Evolutionary conservation across 2,888 invertebrate species (phyloP), one percentile per base, ranked within the genome.

Genomic region (Acronicta leporina): DNA sequence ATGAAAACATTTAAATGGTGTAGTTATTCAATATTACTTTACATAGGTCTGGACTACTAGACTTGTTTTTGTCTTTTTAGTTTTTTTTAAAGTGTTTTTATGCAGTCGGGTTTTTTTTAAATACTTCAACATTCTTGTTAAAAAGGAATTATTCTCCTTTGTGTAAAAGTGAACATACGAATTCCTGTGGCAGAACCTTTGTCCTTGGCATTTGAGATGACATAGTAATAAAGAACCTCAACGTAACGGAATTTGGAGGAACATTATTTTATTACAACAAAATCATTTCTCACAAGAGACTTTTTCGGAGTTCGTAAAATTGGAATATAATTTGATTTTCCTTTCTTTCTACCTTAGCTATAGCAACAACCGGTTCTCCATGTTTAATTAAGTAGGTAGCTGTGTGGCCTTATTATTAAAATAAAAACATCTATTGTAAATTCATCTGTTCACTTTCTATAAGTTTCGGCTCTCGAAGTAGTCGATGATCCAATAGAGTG

Each of bases 111-210:
- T n/a, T n/a, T n/a, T n/a, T n/a, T n/a, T 8, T 33, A 51, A 51
- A 35, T 35, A 49, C 20, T 20, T 20, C 48, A 59, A 16, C 46
- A 53, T 64, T 55, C 50, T 44, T 40, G 44, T 35, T 14, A 42
- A 54, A 33, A 62, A 47, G 13, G 5, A 56, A 25, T 9, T 43
- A 53, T 54, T 51, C 42, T 43, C 27, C n/a, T 44, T 16, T 25
- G 15, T 63, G 20, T 44, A 54, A 51, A 41, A 53, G 42, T 43
- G 15, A 54, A 48, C 45, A 56, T 11, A 63, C 20, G 45, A 51
- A 71, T 72, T 43, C 27, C 53, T 9, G 35, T 16, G 30, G 27
- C 6, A 25, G 48, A 58, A 48, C 43, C 20, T 38, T 44, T n/a
- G 42, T 41, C 33, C 25, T 11, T 8, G 54, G 43, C 52, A 57